These are phyloP conservation scores for Pempheris klunzingeri DNA, from an alignment of 2,797 vertebrate species.

Conservation along the genomic window DNA sequence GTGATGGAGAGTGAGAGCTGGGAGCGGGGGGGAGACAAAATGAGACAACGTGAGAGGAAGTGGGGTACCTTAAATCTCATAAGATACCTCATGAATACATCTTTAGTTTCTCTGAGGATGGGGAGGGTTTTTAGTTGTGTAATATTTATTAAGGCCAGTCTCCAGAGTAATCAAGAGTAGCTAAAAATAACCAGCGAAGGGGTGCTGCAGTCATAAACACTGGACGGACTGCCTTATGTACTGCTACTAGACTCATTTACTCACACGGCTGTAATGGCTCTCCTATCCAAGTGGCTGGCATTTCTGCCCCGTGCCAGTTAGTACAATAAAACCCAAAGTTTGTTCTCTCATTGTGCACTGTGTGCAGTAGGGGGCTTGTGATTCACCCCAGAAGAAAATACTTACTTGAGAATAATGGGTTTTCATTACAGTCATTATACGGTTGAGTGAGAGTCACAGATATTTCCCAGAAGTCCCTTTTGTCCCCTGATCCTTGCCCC, in stretches of 20 bases:
- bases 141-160: constrained; percentile 72
- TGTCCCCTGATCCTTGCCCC: constrained; percentile 64
- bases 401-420: constrained; percentile 54
- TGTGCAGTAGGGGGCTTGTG: constrained; percentile 7
- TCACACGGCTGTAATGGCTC: not conserved
- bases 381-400: constrained; percentile 12
- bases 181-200: constrained; percentile 73
- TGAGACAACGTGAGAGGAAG: constrained; percentile 50
- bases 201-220: constrained; percentile 44
- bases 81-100: constrained; percentile 74
- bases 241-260: constrained; percentile 21
- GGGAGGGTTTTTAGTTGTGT: constrained; percentile 45
- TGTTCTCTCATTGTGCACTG: constrained; percentile 15
- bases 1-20: constrained; percentile 47
- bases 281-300: constrained; percentile 9
- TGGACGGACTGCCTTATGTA: constrained; percentile 27
- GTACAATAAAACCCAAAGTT: constrained; percentile 22
- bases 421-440: constrained; percentile 68
- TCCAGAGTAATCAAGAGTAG: constrained; percentile 63
- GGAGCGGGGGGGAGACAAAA: constrained; percentile 59
- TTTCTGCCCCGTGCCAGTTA: constrained; percentile 11
- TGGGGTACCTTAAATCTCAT: constrained; percentile 81
- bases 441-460: constrained; percentile 57
- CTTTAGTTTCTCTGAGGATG: constrained; percentile 62
- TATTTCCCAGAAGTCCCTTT: constrained; percentile 64